Conservation (phyloP, 2,797 vertebrate species). For the Cryptoblepharus egeriae region DNA sequence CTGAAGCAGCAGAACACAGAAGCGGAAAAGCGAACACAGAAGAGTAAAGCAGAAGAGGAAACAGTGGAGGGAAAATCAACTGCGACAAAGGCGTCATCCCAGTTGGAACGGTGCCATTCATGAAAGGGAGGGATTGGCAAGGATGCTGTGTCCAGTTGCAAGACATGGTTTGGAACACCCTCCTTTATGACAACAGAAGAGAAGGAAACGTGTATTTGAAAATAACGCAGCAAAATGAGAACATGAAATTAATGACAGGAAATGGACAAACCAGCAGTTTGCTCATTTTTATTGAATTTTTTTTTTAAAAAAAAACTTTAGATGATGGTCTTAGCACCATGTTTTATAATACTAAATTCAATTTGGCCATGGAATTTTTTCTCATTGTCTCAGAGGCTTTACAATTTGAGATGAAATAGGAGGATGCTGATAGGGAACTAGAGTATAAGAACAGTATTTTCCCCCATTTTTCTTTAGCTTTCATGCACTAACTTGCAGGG, state of each 20-base stretch:
- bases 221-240: neutral
- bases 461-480: slow-evolving; percentile 4
- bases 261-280: too few relatives aligned
- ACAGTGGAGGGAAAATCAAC: too few relatives aligned
- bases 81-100: too few relatives aligned
- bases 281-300: slow-evolving; percentile 41
- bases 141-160: too few relatives aligned
- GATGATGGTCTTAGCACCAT: neutral
- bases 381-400: neutral
- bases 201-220: slow-evolving; percentile 20
- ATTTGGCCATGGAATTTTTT: neutral
- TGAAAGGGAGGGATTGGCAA: too few relatives aligned
- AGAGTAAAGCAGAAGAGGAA: too few relatives aligned
- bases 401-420: slow-evolving; percentile 10
- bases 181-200: neutral
- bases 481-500: slow-evolving; percentile 11
- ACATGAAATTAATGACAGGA: slow-evolving; percentile 30
- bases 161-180: too few relatives aligned
- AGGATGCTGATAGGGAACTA: slow-evolving; percentile 11
- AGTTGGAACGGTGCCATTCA: too few relatives aligned
- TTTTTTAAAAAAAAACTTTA: too few relatives aligned
- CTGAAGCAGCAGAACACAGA: too few relatives aligned
- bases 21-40: too few relatives aligned
- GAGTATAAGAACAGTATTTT: neutral
- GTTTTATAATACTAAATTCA: slow-evolving; percentile 1